Evolutionary conservation across 1,140 invertebrate species (phyloP), one percentile per base, ranked within the genome.

Genomic region (Tetramorium alpestre): DNA sequence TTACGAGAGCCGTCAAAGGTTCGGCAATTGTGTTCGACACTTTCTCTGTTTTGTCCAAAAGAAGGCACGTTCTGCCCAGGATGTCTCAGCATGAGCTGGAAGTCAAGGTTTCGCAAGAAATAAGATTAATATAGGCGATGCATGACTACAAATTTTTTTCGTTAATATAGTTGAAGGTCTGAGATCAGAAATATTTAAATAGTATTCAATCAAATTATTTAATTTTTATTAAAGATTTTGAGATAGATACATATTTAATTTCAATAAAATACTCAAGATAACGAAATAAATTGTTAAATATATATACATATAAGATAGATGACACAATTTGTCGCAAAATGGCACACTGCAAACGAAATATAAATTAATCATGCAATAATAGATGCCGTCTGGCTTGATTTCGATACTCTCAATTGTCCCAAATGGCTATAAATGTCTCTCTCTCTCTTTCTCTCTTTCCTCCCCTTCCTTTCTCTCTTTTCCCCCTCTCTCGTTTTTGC

Each of bases 331-430:
- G 70, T 41, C 54, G 80, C n/a, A 51, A 18, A 51, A 70, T 33
- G 82, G 54, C 41, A 76, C 77, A 92, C 76, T 64, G 91, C 94
- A 95, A 95, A 94, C 92, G 93, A 94, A 94, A 89, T 94, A 95
- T 95, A 95, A 95, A 95, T 95, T 94, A 95, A 94, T 94, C 92
- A 91, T 49, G 91, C 82, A 91, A 94, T 94, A 94, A 95, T 92
- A 91, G 92, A 85, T 65, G 65, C 87, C 80, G 86, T 93, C 89
- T 93, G 92, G 75, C 89, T 90, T 91, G 90, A 89, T 94, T 91
- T 89, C 91, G 89, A 92, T 92, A 94, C 93, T 95, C 86, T 92
- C 92, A 94, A 95, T 94, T 94, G 95, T 94, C 91, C 93, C 93
- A 93, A 95, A 95, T 95, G 95, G 94, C 92, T 91, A 90, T 89